These are phyloP conservation scores for Melanostoma scalare DNA, from an alignment of 2,888 invertebrate genomes.

Conservation along the genomic window DNA sequence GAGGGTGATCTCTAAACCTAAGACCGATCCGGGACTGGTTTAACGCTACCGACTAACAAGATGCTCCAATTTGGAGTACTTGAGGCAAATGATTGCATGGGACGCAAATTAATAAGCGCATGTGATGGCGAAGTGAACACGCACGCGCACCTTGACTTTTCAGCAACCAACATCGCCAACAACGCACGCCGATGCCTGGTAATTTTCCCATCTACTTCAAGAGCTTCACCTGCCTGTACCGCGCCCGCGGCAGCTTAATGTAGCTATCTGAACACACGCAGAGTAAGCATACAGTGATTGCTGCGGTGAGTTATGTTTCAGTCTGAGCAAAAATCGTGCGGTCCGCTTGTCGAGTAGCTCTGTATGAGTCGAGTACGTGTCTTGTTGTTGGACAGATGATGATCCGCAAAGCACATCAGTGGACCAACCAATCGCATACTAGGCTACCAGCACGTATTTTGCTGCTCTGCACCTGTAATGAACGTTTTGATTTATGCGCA, in stretches of 20 bases:
- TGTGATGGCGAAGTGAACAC: slow-evolving; percentile 47
- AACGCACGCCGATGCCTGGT: slow-evolving; percentile 19
- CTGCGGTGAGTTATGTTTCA: slow-evolving; percentile 63
- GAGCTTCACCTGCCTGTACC: not conserved
- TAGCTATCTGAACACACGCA: slow-evolving; percentile 26
- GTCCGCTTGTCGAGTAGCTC: slow-evolving; percentile 43
- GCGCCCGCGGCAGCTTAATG: not conserved
- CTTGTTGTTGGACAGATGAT: slow-evolving; percentile 52
- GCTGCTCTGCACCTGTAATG: slow-evolving; percentile 71
- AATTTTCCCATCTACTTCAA: slow-evolving; percentile 33
- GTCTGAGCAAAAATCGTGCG: slow-evolving; percentile 65
- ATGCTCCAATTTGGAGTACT: slow-evolving; percentile 60
- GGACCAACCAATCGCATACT: slow-evolving; percentile 42
- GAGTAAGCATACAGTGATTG: slow-evolving; percentile 55
- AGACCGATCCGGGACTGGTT: not conserved
- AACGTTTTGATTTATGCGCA: slow-evolving; percentile 71
- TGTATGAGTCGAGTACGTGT: slow-evolving; percentile 52
- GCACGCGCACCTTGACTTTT: slow-evolving; percentile 60
- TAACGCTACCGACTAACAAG: slow-evolving; percentile 54
- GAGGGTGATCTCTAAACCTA: slow-evolving; percentile 34
- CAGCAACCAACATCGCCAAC: slow-evolving; percentile 32
- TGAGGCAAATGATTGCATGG: slow-evolving; percentile 54
- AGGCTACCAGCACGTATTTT: slow-evolving; percentile 60
- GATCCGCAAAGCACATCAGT: slow-evolving; percentile 24
- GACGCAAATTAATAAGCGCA: slow-evolving; percentile 62